Conservation (phyloP, 2,113 vertebrate species). For the Scomber colias region DNA sequence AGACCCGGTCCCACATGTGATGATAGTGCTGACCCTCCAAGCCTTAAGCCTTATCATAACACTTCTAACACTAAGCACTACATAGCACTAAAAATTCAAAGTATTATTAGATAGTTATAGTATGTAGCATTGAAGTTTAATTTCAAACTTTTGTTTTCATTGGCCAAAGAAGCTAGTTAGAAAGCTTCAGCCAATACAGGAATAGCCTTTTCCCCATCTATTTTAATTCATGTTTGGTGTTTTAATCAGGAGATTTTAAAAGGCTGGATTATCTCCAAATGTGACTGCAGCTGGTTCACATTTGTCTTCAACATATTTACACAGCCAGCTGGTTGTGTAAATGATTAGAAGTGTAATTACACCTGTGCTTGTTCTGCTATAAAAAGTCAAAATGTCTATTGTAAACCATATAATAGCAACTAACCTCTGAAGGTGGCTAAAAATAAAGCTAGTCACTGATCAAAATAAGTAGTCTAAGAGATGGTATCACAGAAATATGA, state of each 20-base stretch:
- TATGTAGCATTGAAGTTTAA: background rate
- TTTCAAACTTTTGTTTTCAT: background rate
- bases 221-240: background rate
- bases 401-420: background rate
- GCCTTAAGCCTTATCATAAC: too few species aligned
- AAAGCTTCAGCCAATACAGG: background rate
- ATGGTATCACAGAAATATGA: constrained; percentile 3
- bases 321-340: background rate
- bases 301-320: background rate
- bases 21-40: too few species aligned
- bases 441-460: constrained; percentile 6
- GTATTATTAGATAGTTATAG: background rate
- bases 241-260: background rate
- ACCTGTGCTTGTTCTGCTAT: background rate
- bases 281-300: background rate
- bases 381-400: constrained; percentile 20
- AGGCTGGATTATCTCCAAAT: constrained; percentile 8
- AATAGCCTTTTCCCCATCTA: background rate
- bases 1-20: too few species aligned
- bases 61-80: too few species aligned
- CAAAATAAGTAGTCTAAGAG: background rate
- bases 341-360: background rate
- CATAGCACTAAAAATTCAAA: too few species aligned
- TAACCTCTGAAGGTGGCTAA: background rate
- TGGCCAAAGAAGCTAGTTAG: background rate